phyloP scores from a whole-genome alignment of 2,888 invertebrate genomes.

The Drosophila falleni region DNA sequence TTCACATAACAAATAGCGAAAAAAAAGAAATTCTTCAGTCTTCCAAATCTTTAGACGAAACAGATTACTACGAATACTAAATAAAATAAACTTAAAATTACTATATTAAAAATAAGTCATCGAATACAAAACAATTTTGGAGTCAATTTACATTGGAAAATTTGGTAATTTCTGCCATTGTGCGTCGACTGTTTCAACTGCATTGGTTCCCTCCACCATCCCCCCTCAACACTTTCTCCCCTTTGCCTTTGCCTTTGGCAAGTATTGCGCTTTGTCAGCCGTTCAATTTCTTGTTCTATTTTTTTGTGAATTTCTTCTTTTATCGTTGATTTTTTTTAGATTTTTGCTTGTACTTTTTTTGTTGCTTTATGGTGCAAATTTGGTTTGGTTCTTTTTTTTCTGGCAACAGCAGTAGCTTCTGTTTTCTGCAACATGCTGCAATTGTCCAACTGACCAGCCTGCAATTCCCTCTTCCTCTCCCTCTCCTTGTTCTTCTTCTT shows the following conservation, averaged over 20 bases:
- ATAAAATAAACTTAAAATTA: too few species aligned
- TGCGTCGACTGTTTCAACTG: slow-evolving; percentile 5
- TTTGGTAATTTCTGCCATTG: not conserved
- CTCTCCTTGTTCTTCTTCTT: not conserved
- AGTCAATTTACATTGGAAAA: not conserved
- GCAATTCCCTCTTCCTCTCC: slow-evolving; percentile 15
- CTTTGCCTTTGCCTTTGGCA: slow-evolving; percentile 12
- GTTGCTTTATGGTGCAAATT: slow-evolving; percentile 63
- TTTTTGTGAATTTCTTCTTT: not conserved
- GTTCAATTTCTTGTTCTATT: slow-evolving; percentile 28
- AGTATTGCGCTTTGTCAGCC: slow-evolving; percentile 50
- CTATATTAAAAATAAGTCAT: too few species aligned
- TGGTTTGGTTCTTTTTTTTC: slow-evolving; percentile 36
- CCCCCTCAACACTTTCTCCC: not conserved
- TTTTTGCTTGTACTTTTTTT: slow-evolving; percentile 5
- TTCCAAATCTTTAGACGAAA: too few species aligned
- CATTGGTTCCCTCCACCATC: slow-evolving; percentile 5
- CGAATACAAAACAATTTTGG: too few species aligned
- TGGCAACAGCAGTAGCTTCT: slow-evolving; percentile 37
- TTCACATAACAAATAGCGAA: too few species aligned
- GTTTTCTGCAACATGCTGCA: slow-evolving; percentile 78
- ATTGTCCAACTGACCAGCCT: slow-evolving; percentile 60
- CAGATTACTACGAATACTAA: too few species aligned
- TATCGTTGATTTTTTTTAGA: slow-evolving; percentile 34
- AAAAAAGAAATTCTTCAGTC: too few species aligned